A percentile compares a stretch with the other conserved stretches of the same genome.
phyloP scores from a whole-genome alignment of 2,113 vertebrate genomes.

The Amia ocellicauda region DNA sequence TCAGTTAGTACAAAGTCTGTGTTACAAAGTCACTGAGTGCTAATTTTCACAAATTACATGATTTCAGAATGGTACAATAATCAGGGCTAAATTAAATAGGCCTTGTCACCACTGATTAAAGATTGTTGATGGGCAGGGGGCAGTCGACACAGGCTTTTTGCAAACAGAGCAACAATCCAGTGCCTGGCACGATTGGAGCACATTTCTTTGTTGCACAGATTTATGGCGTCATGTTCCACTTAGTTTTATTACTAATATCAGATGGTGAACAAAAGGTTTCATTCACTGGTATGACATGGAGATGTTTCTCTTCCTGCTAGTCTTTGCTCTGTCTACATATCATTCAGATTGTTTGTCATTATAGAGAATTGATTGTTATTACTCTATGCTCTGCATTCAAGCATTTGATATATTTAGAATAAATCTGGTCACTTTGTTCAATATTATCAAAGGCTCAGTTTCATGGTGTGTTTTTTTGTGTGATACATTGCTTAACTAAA shows the following conservation, averaged over 20 bases:
- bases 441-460: no score
- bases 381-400: no score
- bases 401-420: no score
- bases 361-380: background rate
- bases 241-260: background rate
- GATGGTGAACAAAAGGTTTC: background rate
- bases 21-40: background rate
- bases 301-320: background rate
- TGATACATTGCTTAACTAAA: no score
- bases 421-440: no score
- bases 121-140: background rate
- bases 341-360: no score
- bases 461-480: no score
- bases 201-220: background rate
- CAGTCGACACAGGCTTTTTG: background rate
- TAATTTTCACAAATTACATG: background rate
- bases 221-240: background rate
- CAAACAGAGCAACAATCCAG: background rate
- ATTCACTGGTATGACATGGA: background rate
- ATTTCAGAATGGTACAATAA: background rate
- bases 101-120: conserved; percentile 10
- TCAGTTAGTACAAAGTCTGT: background rate
- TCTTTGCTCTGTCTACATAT: no score
- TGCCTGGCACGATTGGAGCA: background rate
- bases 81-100: background rate